These are phyloP conservation scores for Kryptopterus vitreolus DNA, from an alignment of 2,797 vertebrate genomes.

Conservation along the genomic window DNA sequence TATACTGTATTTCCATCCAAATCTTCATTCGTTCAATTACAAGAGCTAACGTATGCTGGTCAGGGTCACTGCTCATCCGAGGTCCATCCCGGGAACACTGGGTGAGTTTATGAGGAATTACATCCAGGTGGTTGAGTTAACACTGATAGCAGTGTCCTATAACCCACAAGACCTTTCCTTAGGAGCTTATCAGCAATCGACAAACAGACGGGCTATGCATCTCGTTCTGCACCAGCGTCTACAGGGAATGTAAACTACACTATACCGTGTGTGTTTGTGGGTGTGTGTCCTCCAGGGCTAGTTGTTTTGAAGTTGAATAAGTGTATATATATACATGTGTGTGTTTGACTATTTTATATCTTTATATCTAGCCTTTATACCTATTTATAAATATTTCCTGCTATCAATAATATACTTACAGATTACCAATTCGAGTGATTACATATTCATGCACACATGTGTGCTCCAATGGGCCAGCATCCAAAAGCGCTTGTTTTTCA, in stretches of 20 bases:
- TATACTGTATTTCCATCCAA: not conserved
- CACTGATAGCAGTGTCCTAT: slow-evolving; percentile 18
- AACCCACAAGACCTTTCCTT: slow-evolving; percentile 42
- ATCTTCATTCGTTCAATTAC: not conserved
- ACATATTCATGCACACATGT: slow-evolving; percentile 29
- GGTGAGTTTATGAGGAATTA: not conserved
- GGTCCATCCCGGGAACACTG: not conserved
- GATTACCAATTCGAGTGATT: slow-evolving; percentile 39
- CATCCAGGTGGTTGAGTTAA: slow-evolving; percentile 14
- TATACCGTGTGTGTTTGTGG: no score
- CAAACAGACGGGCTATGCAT: slow-evolving; percentile 48
- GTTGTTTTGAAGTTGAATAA: not conserved
- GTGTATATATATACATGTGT: not conserved
- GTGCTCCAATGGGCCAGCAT: slow-evolving; percentile 44
- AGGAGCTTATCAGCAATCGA: slow-evolving; percentile 56
- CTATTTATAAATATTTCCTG: not conserved
- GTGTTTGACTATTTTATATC: not conserved
- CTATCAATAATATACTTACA: slow-evolving; percentile 3
- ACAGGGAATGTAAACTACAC: slow-evolving; percentile 57
- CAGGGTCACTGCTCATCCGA: not conserved
- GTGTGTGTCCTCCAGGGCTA: not conserved
- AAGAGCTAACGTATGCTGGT: not conserved
- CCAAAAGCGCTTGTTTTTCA: slow-evolving; percentile 52
- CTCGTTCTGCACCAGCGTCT: slow-evolving; percentile 53
- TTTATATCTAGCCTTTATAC: no score